Evolutionary conservation across 2,888 invertebrate species (phyloP), one percentile per base, ranked within the genome.

Genomic region (Agrilus biguttatus): DNA sequence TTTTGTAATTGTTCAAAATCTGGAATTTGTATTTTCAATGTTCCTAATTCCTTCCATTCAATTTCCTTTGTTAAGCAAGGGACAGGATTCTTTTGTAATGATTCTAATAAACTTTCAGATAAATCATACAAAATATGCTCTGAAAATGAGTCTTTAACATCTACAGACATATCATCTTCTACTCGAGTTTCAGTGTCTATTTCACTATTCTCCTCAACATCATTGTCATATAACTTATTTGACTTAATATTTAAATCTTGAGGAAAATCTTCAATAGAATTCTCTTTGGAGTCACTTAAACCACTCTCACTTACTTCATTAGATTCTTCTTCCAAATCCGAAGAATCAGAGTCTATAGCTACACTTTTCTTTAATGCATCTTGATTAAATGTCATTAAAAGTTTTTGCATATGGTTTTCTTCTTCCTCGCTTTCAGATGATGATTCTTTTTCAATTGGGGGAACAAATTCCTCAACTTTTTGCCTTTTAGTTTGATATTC

Each of bases 61-160:
- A 73, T 61, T 14, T 61, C 64, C 0, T 58, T 53, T 12, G 57
- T 63, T 44, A 73, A 67, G 1, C 60, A 52, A 28, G 58, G 55
- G 5, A 68, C 66, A 5, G 77, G 72, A 13, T 53, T 56, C 40
- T 65, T 70, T 40, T 78, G 74, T 1, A 83, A 60, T 3, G 72
- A 68, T 40, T 78, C 71, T 21, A 83, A 66, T 46, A 86, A 61
- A 41, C 72, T 72, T 47, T 79, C 74, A 46, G 71, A 70, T 44
- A 88, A 63, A 50, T 86, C 83, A 63, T 76, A 68, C 45, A 73
- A 72, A 6, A 83, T 64, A 63, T 87, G 87, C 55, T 73, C 71
- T 1, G 69, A 67, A 61, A 86, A 87, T 2, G 83, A 78, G 64
- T 86, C 83, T 46, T 57, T 50, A 19, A 60, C 43, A 43, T 58